Evolutionary conservation across 2,797 vertebrate species (phyloP), one percentile per base, ranked within the genome.

Genomic region (Bovichtus diacanthus): DNA sequence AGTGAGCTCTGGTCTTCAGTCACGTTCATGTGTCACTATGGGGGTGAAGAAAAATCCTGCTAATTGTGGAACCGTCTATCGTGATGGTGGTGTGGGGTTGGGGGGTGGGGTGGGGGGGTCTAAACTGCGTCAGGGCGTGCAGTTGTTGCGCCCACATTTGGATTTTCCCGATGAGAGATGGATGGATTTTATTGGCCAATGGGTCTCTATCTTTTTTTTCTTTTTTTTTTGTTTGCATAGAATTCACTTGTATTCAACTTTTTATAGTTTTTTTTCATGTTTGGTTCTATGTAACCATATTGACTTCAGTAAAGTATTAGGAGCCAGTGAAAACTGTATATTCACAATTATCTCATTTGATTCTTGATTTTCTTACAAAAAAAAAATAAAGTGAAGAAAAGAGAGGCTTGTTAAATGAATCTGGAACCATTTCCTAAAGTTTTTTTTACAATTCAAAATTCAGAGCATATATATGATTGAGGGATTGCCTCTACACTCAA

Each of bases 61-160:
- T 82, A 62, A 74, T 76, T 65, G 66, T 39, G 46, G 67, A 50
- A 39, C 56, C 39, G 29, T 70, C 11, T 15, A 16, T 21, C 3
- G 50, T 29, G 6, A 6, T 54, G 29, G 53, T 3, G 31, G 39
- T 27, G 25, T 31, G 8, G 29, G n/a, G 10, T n/a, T n/a, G 9
- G 25, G 19, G 38, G 8, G 34, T 23, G 29, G 50, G 44, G 74
- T n/a, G n/a, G 59, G 66, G 49, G 7, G 12, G 66, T 68, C n/a
- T 49, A 2, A 56, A 65, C 70, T 83, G 84, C 86, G 75, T 81
- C 87, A 91, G 53, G 49, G 56, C 23, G 64, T 62, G 62, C 60
- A 76, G 64, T 68, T 76, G 76, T 70, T 76, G 76, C 74, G 65
- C 65, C 65, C 49, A 39, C 73, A 43, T 80, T 43, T 74, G 43